Evolutionary conservation across 2,797 vertebrate species (phyloP).

Genomic region (Xenopus petersii): DNA sequence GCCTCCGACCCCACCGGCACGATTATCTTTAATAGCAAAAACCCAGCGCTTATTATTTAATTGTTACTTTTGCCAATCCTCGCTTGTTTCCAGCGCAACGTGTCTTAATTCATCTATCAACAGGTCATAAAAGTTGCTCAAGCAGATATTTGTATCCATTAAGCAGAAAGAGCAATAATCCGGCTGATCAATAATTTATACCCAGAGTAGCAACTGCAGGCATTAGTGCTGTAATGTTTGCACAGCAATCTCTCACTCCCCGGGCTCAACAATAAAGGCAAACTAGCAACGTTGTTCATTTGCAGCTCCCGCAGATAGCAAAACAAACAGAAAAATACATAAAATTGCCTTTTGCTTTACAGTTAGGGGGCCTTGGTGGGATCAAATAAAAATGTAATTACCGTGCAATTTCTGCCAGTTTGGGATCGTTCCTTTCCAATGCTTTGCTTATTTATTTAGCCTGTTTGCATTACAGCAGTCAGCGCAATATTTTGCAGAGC

Average conservation of each 20-base stretch:
- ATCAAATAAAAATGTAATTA: slow-evolving; percentile 73
- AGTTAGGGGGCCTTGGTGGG: slow-evolving; percentile 66
- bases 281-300: slow-evolving; percentile 73
- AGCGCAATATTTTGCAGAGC: slow-evolving; percentile 15
- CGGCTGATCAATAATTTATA: slow-evolving; percentile 81
- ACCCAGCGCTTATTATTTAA: slow-evolving; percentile 18
- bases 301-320: slow-evolving; percentile 72
- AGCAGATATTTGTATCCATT: slow-evolving; percentile 68
- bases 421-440: slow-evolving; percentile 51
- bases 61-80: slow-evolving; percentile 46
- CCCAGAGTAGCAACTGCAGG: slow-evolving; percentile 77
- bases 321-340: slow-evolving; percentile 75
- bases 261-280: slow-evolving; percentile 72
- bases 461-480: slow-evolving; percentile 28
- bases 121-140: slow-evolving; percentile 54
- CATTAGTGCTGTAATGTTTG: slow-evolving; percentile 82
- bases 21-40: slow-evolving; percentile 35
- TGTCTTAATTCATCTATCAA: slow-evolving; percentile 55
- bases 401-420: slow-evolving; percentile 55
- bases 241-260: slow-evolving; percentile 76
- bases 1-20: too few species aligned
- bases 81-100: slow-evolving; percentile 46
- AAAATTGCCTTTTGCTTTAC: slow-evolving; percentile 68
- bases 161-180: slow-evolving; percentile 78
- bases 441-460: slow-evolving; percentile 32